Percentiles rank a stretch among this genome's conserved stretches.
These are phyloP conservation scores for Arctocebus calabarensis DNA, from an alignment of 2,797 vertebrate genomes.

Conservation along the genomic window DNA sequence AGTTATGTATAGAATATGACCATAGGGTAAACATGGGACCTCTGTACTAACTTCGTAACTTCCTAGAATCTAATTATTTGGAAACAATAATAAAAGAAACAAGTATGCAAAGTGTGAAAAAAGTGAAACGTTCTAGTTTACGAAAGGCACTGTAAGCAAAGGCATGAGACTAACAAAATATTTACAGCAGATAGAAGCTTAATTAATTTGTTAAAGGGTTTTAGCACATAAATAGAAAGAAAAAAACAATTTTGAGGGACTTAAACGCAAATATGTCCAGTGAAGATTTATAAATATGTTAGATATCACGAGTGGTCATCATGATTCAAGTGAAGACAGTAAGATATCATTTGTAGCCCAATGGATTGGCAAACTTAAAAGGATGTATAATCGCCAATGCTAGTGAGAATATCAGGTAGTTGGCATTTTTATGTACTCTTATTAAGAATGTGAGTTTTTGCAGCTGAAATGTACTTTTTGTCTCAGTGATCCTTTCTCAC, in stretches of 20 bases:
- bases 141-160: background rate
- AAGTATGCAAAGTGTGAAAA: background rate
- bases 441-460: background rate
- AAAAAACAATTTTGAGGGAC: background rate
- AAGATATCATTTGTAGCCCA: background rate
- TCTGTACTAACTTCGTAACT: too few species aligned
- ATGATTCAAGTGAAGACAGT: background rate
- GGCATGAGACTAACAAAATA: background rate
- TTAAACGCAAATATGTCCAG: background rate
- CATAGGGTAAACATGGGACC: too few species aligned
- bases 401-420: background rate
- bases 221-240: background rate
- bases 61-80: too few species aligned
- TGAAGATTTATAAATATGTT: background rate
- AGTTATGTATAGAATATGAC: too few species aligned
- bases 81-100: too few species aligned
- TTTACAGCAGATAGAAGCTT: background rate
- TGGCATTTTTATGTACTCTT: background rate
- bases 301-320: background rate
- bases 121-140: slow-evolving; percentile 32
- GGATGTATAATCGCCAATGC: background rate
- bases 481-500: background rate
- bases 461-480: background rate
- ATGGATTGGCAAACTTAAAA: background rate
- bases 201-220: background rate